These are phyloP conservation scores for Eupithecia subfuscata DNA, from an alignment of 2,888 invertebrate genomes.

Conservation along the genomic window DNA sequence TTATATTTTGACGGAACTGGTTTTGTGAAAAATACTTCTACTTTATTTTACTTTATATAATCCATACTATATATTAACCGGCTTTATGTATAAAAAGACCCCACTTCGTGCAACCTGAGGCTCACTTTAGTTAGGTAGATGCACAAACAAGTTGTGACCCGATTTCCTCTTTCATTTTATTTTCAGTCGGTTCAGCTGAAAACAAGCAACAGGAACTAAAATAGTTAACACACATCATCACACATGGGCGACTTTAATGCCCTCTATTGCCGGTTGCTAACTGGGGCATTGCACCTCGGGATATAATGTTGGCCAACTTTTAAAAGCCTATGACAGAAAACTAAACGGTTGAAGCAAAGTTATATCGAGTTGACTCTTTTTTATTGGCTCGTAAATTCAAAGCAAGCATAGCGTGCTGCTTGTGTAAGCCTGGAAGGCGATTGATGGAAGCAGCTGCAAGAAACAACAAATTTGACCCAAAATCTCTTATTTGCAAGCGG, in stretches of 20 bases:
- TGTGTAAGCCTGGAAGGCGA: conserved; percentile 16
- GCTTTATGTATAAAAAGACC: not conserved
- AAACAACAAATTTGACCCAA: conserved; percentile 34
- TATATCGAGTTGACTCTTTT: not conserved
- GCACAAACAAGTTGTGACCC: conserved; percentile 39
- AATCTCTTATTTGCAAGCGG: conserved; percentile 14
- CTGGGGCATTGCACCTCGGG: conserved; percentile 55
- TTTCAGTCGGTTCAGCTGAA: conserved; percentile 59
- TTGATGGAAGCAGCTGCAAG: conserved; percentile 26
- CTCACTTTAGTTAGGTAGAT: conserved; percentile 4
- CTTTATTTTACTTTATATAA: no score
- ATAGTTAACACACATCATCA: conserved; percentile 78
- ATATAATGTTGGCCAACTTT: conserved; percentile 42
- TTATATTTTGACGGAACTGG: not conserved
- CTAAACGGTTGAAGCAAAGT: conserved; percentile 22
- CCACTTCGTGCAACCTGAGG: not conserved
- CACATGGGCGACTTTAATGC: conserved; percentile 75
- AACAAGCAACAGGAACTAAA: conserved; percentile 71
- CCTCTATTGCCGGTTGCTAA: conserved; percentile 69
- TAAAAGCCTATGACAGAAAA: conserved; percentile 2
- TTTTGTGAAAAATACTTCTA: not conserved
- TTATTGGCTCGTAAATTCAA: conserved; percentile 1
- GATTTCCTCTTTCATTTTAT: conserved; percentile 60
- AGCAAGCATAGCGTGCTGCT: not conserved
- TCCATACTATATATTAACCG: not conserved